A percentile compares a stretch with the other conserved stretches of the same genome.
phyloP scores from a whole-genome alignment of 2,797 vertebrate species.

The Eulemur coronatus region DNA sequence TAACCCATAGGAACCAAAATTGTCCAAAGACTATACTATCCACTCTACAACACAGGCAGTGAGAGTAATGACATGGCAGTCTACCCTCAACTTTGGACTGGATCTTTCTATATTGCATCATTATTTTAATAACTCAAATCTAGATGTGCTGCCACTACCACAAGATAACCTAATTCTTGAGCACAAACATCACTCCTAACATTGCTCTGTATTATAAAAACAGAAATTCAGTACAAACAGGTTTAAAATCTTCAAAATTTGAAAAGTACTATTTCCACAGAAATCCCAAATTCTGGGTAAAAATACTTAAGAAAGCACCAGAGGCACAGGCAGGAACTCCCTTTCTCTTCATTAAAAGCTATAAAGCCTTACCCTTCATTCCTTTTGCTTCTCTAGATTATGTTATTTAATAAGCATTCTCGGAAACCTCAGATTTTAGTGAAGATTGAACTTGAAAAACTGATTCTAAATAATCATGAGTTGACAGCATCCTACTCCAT shows the following conservation, averaged over 20 bases:
- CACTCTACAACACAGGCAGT: background rate
- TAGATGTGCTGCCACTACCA: background rate
- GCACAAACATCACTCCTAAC: background rate
- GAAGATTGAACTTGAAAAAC: conserved; percentile 28
- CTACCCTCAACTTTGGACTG: background rate
- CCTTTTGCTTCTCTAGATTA: background rate
- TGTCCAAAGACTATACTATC: background rate
- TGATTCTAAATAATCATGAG: background rate
- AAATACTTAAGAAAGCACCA: background rate
- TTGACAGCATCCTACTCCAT: background rate
- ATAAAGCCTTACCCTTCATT: background rate
- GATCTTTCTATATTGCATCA: background rate
- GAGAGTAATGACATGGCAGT: background rate
- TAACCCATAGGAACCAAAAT: background rate
- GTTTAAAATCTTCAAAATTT: background rate
- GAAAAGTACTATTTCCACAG: background rate
- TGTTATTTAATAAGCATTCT: conserved; percentile 31
- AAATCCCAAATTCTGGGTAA: conserved; percentile 19
- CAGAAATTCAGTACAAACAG: background rate
- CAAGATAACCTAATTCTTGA: background rate
- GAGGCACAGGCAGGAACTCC: background rate
- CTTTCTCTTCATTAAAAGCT: conserved; percentile 39
- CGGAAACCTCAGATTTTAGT: conserved; percentile 18
- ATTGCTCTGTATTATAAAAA: background rate
- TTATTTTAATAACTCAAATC: conserved; percentile 28